Evolutionary conservation across 2,797 vertebrate species (phyloP).

Genomic region (Lepus townsendii): DNA sequence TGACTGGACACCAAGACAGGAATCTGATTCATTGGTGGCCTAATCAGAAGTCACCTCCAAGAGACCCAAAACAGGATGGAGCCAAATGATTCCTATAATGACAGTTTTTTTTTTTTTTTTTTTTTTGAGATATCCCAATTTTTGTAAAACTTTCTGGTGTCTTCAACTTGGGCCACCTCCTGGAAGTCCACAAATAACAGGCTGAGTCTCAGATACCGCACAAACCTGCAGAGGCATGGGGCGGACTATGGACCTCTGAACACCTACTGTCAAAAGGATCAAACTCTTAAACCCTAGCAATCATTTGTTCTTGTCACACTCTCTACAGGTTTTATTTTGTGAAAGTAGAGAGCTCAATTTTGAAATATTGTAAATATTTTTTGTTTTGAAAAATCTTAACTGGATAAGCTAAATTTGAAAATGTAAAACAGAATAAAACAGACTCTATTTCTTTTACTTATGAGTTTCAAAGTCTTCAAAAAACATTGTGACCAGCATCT

Average conservation of each 20-base stretch:
- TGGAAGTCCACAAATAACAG: neutral
- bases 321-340: neutral
- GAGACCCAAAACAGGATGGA: neutral
- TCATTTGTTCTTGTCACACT: neutral
- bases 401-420: constrained; percentile 10
- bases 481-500: neutral
- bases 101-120: neutral
- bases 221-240: neutral
- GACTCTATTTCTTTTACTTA: neutral
- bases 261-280: neutral
- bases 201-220: neutral
- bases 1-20: neutral
- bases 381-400: constrained; percentile 23
- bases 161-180: constrained; percentile 21
- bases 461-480: constrained; percentile 15
- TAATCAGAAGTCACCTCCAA: constrained; percentile 4
- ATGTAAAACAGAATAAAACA: constrained; percentile 28
- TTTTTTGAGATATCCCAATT: neutral
- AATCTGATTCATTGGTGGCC: neutral
- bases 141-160: neutral
- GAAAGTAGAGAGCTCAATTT: constrained; percentile 47
- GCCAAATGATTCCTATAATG: neutral
- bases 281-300: neutral
- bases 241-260: neutral
- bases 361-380: constrained; percentile 47